Base-by-base conservation (phyloP, 2,113 vertebrate genomes). In the Thunnus thynnus region DNA sequence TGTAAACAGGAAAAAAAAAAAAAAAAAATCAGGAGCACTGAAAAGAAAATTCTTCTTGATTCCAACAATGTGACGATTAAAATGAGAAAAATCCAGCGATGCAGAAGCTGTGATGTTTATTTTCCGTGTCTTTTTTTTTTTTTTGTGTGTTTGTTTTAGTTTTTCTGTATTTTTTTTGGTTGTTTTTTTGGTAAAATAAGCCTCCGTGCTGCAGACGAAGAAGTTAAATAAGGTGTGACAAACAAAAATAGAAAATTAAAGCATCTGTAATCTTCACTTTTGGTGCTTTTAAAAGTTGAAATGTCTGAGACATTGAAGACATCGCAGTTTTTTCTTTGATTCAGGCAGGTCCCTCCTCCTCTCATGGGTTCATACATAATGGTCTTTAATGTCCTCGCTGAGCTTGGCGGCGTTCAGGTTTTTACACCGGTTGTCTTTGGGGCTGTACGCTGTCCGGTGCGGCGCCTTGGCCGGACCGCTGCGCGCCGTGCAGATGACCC, bases 371-470 rank as follows among this genome's bases (percentile, higher is more conserved):
- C 78, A 93, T 58, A 92, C 82, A 0, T 91, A 92, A 61, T 96
- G 95, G 91, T 97, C 96, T 94, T 91, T 96, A 85, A 94, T 82
- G 75, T 94, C 95, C 80, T 95, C 91, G 78, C 93, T 78, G 87
- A 89, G 90, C 70, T 91, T 93, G 75, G 92, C 94, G 78, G 95
- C 93, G 36, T 95, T 95, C 86, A 94, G 85, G 94, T 96, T 96
- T 95, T 98, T 96, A 44, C 94, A 95, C 11, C 96, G 96, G 95
- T 99, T 99, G 96, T 99, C 97, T 93, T 97, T 96, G 88, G 96
- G 96, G 93, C 95, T 95, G 92, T 92, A 94, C 0, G 90, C 88
- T 57, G 95, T 96, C 96, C 96, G 96, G 87, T 93, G 94, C 47
- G 96, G 95, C 69, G 94, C 95, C 87, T 96, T 96, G 82, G 95